Evolutionary conservation across 2,888 invertebrate genomes (phyloP).

Genomic region (Alloplasta piceator): DNA sequence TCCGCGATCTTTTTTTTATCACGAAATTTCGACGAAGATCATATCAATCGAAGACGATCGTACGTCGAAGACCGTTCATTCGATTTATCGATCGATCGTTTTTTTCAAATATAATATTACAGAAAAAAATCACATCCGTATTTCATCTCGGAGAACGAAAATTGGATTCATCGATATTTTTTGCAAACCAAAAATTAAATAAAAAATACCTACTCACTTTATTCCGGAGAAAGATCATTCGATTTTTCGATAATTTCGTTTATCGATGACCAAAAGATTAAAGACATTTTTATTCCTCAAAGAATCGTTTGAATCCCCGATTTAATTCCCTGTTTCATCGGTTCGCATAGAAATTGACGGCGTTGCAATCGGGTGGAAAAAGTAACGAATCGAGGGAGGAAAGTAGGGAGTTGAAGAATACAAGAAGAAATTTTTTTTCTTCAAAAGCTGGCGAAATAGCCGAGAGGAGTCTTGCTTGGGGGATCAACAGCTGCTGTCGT

Average conservation of each 20-base stretch:
- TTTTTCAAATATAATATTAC: no score
- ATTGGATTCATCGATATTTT: not conserved
- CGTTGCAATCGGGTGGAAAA: conserved; percentile 11
- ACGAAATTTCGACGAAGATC: no score
- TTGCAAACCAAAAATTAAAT: no score
- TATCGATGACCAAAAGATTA: no score
- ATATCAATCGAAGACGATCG: not conserved
- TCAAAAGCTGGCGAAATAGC: not conserved
- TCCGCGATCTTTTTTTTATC: no score
- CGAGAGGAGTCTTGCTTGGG: conserved; percentile 3
- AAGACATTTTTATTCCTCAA: not conserved
- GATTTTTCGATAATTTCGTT: no score
- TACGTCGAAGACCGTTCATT: no score
- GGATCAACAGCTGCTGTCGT: conserved; percentile 43
- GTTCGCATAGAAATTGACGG: conserved; percentile 1
- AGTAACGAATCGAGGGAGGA: conserved; percentile 9
- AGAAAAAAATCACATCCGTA: no score
- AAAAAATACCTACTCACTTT: no score
- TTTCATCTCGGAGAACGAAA: no score
- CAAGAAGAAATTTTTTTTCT: conserved; percentile 6
- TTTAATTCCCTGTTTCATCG: not conserved
- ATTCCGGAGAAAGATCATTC: no score
- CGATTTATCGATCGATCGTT: no score
- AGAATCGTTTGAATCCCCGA: not conserved
- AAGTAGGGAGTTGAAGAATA: not conserved